A percentile compares a stretch with the other conserved stretches of the same genome.
phyloP scores from a whole-genome alignment of 2,888 invertebrate genomes.

The Bursaphelenchus okinawaensis region DNA sequence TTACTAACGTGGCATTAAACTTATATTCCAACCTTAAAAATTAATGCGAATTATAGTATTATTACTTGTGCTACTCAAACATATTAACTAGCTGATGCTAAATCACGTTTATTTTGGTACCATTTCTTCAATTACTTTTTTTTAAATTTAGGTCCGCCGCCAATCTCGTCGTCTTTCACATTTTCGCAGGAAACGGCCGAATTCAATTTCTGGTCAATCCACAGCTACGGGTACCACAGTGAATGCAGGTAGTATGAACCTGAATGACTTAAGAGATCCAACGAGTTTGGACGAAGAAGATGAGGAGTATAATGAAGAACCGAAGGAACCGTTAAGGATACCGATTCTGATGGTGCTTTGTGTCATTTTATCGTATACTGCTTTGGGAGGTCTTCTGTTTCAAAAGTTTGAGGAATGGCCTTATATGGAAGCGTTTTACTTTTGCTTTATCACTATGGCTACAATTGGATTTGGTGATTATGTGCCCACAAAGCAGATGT shows the following conservation, averaged over 20 bases:
- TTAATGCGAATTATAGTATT: too few relatives aligned
- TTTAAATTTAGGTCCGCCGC: conserved; percentile 48
- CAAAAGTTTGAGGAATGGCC: conserved; percentile 51
- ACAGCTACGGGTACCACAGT: conserved; percentile 32
- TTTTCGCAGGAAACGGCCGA: conserved; percentile 24
- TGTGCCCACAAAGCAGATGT: conserved; percentile 56
- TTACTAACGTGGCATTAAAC: too few relatives aligned
- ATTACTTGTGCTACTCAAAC: too few relatives aligned
- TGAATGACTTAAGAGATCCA: conserved; percentile 40
- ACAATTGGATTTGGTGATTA: conserved; percentile 58
- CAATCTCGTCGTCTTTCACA: conserved; percentile 49
- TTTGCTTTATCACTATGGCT: conserved; percentile 58
- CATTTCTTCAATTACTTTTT: too few relatives aligned
- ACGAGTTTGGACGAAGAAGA: conserved; percentile 7
- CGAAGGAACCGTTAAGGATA: conserved; percentile 40
- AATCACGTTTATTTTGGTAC: too few relatives aligned
- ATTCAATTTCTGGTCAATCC: conserved; percentile 38
- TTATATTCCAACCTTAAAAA: too few relatives aligned
- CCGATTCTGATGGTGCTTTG: conserved; percentile 56
- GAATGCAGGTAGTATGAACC: conserved; percentile 40
- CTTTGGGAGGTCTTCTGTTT: conserved; percentile 55
- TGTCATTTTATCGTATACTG: conserved; percentile 54
- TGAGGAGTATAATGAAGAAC: conserved; percentile 29
- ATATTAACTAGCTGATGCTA: too few relatives aligned
- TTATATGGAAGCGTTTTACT: conserved; percentile 57